Evolutionary conservation across 2,797 vertebrate genomes (phyloP).

Genomic region (Spheniscus humboldti): DNA sequence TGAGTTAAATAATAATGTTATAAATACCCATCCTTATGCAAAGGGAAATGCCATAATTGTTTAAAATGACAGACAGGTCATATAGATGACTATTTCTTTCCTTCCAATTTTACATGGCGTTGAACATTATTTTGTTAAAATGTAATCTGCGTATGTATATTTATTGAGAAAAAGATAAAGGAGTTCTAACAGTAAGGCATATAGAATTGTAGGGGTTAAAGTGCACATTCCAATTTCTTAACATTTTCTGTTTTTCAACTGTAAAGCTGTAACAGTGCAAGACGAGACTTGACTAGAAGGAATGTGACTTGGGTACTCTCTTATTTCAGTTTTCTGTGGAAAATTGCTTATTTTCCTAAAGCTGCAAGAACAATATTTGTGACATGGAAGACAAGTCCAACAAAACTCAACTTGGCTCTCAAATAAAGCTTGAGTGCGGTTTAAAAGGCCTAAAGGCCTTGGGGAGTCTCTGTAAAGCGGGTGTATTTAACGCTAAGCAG

Average conservation of each 20-base stretch:
- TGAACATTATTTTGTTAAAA: background rate
- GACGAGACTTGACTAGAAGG: background rate
- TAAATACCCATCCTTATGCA: background rate
- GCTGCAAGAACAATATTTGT: background rate
- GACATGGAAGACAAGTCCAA: background rate
- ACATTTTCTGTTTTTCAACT: background rate
- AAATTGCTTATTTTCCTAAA: background rate
- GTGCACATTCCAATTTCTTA: background rate
- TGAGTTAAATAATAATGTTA: background rate
- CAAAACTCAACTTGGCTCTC: background rate
- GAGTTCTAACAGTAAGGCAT: background rate
- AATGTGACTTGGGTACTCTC: background rate
- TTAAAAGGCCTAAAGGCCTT: background rate
- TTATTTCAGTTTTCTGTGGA: background rate
- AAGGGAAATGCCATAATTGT: background rate
- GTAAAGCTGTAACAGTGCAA: background rate
- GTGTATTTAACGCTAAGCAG: background rate
- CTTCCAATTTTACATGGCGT: background rate
- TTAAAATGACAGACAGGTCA: background rate
- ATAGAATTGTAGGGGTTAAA: background rate
- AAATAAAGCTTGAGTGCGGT: background rate
- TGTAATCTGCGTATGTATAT: background rate
- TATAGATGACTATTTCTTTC: background rate
- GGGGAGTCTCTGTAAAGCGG: background rate
- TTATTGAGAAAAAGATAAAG: background rate